Conservation (phyloP, 2,888 invertebrate genomes). For the Zygogramma bicolorata region DNA sequence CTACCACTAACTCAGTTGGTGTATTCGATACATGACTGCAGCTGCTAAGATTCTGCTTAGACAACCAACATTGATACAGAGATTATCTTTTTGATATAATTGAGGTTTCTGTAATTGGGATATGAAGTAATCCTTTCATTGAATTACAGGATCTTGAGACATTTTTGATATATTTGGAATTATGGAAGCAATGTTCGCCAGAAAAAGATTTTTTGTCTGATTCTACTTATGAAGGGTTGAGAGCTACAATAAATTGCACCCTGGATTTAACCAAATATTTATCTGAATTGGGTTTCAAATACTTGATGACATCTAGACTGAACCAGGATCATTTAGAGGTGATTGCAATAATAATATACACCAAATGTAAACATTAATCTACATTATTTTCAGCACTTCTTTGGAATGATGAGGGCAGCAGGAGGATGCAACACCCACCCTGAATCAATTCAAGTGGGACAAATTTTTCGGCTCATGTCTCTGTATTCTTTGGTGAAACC, state of each 20-base stretch:
- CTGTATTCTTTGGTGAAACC: too few species aligned
- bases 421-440: background rate
- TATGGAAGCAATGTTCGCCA: background rate
- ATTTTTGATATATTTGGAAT: background rate
- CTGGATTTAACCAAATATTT: background rate
- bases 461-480: too few species aligned
- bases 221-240: background rate
- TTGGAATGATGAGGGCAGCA: too few species aligned
- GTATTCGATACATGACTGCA: too few species aligned
- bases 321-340: too few species aligned
- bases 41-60: too few species aligned
- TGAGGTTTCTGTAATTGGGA: too few species aligned
- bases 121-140: too few species aligned
- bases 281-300: background rate
- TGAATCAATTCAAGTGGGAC: background rate
- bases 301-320: background rate
- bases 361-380: background rate
- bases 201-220: background rate
- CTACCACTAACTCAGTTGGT: too few species aligned
- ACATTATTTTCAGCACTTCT: background rate
- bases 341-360: too few species aligned
- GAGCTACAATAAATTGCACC: background rate
- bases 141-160: background rate
- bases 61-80: too few species aligned
- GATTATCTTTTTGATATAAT: too few species aligned